Evolutionary conservation across 92 coral and sea anemone species (phyloP).

Genomic region (Actinernus sp.): DNA sequence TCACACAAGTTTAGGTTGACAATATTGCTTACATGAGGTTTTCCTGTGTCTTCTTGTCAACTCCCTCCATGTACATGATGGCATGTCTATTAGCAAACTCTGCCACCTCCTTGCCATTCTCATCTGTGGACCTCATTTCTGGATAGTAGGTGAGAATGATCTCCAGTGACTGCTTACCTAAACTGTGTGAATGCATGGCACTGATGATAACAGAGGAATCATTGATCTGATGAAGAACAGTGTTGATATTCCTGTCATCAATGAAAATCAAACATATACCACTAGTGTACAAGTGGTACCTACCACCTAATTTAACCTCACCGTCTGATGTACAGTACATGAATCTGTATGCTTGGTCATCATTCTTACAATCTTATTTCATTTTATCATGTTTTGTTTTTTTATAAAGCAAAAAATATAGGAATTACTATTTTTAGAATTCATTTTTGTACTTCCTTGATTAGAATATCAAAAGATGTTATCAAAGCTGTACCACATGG

Average conservation of each 20-base stretch:
- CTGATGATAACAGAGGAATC: constrained; percentile 98
- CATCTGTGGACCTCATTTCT: constrained; percentile 75
- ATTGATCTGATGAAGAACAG: constrained; percentile 56
- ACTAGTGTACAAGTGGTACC: no score
- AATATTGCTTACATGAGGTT: constrained; percentile 89
- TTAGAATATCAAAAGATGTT: no score
- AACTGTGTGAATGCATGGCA: constrained; percentile 68
- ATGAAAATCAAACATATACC: not conserved
- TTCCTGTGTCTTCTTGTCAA: constrained; percentile 70
- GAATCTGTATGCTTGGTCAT: no score
- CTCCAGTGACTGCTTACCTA: constrained; percentile 79
- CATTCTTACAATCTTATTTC: no score
- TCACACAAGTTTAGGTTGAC: no score
- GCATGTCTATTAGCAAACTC: constrained; percentile 89
- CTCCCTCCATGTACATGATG: constrained; percentile 78
- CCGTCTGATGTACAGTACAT: no score
- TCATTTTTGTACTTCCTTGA: no score
- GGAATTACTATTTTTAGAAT: no score
- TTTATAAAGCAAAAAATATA: no score
- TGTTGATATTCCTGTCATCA: not conserved
- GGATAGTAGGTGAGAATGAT: constrained; percentile 85
- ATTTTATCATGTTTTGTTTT: no score
- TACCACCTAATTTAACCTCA: no score
- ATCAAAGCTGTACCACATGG: no score
- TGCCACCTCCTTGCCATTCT: constrained; percentile 71